Conservation (phyloP, 2,797 vertebrate species). For the Dermochelys coriacea region DNA sequence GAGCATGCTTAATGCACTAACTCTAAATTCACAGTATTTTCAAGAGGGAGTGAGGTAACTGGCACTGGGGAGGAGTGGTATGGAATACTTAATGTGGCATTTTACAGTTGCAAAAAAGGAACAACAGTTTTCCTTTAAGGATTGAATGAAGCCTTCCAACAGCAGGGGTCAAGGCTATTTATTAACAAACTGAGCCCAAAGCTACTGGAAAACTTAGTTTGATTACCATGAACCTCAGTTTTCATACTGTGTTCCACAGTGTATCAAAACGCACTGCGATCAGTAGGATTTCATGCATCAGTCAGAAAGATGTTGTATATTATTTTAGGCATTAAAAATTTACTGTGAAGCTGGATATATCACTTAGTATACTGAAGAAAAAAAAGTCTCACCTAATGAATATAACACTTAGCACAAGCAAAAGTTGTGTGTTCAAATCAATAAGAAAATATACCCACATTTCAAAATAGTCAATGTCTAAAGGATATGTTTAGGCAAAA, state of each 20-base stretch:
- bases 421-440: not conserved
- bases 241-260: not conserved
- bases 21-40: not conserved
- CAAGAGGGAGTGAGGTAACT: not conserved
- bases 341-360: not conserved
- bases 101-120: not conserved
- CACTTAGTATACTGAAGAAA: not conserved
- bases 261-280: not conserved
- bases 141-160: not conserved
- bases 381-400: not conserved
- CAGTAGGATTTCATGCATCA: not conserved
- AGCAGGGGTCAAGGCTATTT: not conserved
- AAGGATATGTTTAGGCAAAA: not conserved
- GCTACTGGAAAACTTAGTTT: not conserved
- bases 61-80: not conserved
- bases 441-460: not conserved
- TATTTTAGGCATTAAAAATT: not conserved
- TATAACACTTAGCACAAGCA: not conserved
- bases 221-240: not conserved
- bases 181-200: not conserved
- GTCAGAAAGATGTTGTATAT: not conserved
- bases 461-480: not conserved
- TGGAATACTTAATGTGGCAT: not conserved
- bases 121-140: not conserved
- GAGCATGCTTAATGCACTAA: not conserved